Base-by-base conservation (phyloP, 2,888 invertebrate species). In the Cryptus viduatorius region DNA sequence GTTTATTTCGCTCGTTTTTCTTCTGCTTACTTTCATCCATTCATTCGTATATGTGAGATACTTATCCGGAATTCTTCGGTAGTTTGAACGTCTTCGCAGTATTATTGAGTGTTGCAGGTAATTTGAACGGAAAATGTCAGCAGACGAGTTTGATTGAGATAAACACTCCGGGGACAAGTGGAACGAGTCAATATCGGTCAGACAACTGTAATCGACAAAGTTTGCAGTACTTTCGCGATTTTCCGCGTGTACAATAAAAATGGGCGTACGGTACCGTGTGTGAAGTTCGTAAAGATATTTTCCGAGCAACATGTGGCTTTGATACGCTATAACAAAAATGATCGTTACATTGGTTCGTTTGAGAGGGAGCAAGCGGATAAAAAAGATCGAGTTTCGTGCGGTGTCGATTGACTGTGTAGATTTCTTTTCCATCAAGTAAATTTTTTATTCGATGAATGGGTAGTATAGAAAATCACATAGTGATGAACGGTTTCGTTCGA, bases 121-220 rank as follows among this genome's bases (percentile, higher is more conserved):
- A 53, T 16, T 16, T 14, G 8, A 19, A 50, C 24, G 16, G 48
- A 48, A 56, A 8, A 10, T 16, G 10, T 37, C 37, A 37, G 37
- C 37, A 37, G 37, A 8, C 37, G 7, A 56, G 24, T 7, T 53
- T 16, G 5, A 53, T 16, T n/a, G 16, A 16, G 50, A 7, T 53
- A 53, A 16, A 50, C 37, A 50, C 19, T 53, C 0, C 3, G 19
- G 16, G 5, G 8, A 19, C 3, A 73, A 80, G 79, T 80, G 44
- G 79, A 73, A 80, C 31, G 44, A 59, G 67, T 80, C 67, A 24
- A 65, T 37, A 46, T 68, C 42, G 67, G 73, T 79, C 79, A 59
- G 79, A 73, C 72, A 48, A 0, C n/a, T 19, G 24, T 31, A 16
- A 44, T 59, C 19, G 67, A 44, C 5, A 19, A 16, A 16, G 7